These are phyloP conservation scores for Nettapus auritus DNA, from an alignment of 2,113 vertebrate genomes.

Conservation along the genomic window DNA sequence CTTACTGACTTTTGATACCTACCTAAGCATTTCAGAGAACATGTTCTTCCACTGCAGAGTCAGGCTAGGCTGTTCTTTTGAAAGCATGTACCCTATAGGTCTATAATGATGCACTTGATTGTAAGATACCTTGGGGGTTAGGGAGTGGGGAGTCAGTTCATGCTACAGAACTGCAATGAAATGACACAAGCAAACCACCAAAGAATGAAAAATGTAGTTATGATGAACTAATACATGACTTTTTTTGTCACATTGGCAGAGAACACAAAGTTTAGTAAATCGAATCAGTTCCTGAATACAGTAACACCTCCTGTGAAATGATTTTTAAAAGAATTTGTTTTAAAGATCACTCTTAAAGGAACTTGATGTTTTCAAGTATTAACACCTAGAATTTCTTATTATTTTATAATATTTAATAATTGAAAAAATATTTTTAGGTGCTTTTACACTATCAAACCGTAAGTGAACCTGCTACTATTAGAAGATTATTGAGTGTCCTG, in stretches of 20 bases:
- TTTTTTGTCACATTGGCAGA: background rate
- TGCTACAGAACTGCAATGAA: background rate
- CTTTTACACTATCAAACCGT: constrained; percentile 96
- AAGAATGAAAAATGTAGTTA: background rate
- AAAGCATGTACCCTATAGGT: background rate
- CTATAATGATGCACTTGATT: background rate
- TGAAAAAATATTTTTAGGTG: constrained; percentile 78
- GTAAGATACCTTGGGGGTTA: background rate
- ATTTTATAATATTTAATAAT: background rate
- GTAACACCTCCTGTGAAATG: background rate
- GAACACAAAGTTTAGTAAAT: background rate
- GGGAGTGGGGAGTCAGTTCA: background rate
- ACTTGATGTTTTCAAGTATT: background rate
- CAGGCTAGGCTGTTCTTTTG: background rate
- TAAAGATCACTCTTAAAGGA: background rate
- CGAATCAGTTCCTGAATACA: background rate
- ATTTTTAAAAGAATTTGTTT: background rate
- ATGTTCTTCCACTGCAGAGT: background rate
- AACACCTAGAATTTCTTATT: background rate
- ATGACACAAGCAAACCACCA: background rate
- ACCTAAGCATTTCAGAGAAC: background rate
- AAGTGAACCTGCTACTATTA: constrained; percentile 93
- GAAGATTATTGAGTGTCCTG: constrained; percentile 88
- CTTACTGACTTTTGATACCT: background rate
- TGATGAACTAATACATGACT: background rate